Evolutionary conservation across 2,113 vertebrate genomes (phyloP).

Genomic region (Nematolebias whitei): DNA sequence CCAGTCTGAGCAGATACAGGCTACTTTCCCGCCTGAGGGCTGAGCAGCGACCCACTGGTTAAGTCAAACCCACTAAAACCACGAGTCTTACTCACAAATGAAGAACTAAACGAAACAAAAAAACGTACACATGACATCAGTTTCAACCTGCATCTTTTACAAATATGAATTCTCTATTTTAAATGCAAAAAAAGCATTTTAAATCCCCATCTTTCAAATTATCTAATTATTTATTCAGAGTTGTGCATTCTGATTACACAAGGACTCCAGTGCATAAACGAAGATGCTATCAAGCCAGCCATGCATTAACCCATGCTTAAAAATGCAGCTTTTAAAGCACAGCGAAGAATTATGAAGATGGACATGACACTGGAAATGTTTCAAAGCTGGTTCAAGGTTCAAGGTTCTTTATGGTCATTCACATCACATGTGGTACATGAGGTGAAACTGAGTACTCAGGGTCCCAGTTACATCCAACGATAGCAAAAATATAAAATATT

Average conservation of each 20-base stretch:
- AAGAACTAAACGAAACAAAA: constrained; percentile 27
- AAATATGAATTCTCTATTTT: constrained; percentile 5
- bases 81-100: constrained; percentile 35
- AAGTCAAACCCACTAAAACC: constrained; percentile 43
- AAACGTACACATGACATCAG: constrained; percentile 7
- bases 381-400: too few relatives aligned
- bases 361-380: too few relatives aligned
- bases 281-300: neutral
- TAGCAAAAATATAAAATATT: too few relatives aligned
- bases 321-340: neutral
- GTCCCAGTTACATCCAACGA: too few relatives aligned
- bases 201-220: too few relatives aligned
- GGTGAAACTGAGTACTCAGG: too few relatives aligned
- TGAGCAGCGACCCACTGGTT: constrained; percentile 45
- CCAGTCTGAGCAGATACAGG: constrained; percentile 17
- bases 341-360: too few relatives aligned
- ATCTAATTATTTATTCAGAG: too few relatives aligned
- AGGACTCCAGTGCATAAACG: neutral
- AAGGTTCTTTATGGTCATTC: too few relatives aligned
- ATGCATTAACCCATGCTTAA: neutral
- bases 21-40: constrained; percentile 33
- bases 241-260: neutral
- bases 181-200: neutral
- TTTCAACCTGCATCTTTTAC: neutral
- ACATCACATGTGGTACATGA: too few relatives aligned